Conservation (phyloP, 1,140 invertebrate genomes). For the Tenebrio molitor region DNA sequence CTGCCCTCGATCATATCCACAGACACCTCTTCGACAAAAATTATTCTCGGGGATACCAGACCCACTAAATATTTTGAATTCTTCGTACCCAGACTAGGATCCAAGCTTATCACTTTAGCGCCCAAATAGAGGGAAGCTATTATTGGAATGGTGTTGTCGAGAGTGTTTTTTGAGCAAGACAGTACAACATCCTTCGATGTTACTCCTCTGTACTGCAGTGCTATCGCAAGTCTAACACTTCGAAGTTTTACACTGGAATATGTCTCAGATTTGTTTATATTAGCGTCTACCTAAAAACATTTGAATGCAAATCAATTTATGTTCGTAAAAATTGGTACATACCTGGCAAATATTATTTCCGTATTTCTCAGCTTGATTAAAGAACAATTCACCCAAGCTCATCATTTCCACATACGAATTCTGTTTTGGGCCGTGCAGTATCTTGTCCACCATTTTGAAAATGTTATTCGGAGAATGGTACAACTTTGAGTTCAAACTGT, state of each 20-base stretch:
- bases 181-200: slow-evolving; percentile 36
- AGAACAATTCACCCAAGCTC: slow-evolving; percentile 2
- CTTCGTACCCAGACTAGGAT: slow-evolving; percentile 51
- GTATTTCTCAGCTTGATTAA: slow-evolving; percentile 22
- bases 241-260: slow-evolving; percentile 27
- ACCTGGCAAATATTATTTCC: slow-evolving; percentile 50
- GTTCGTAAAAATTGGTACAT: not conserved
- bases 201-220: slow-evolving; percentile 24
- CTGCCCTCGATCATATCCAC: slow-evolving; percentile 49
- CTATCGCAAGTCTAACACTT: slow-evolving; percentile 29
- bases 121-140: slow-evolving; percentile 13
- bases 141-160: slow-evolving; percentile 38
- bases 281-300: not conserved
- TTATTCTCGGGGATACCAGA: slow-evolving; percentile 54
- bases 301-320: not conserved
- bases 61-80: slow-evolving; percentile 53
- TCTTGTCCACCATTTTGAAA: not conserved
- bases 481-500: no score
- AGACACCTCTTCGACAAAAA: slow-evolving; percentile 56
- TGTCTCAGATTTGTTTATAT: slow-evolving; percentile 16
- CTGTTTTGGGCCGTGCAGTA: not conserved
- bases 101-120: slow-evolving; percentile 49
- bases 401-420: not conserved
- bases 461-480: no score
- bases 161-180: slow-evolving; percentile 16